Percentiles rank a stretch among this genome's conserved stretches.
Evolutionary conservation across 2,113 vertebrate species (phyloP).

Genomic region (Zootoca vivipara): DNA sequence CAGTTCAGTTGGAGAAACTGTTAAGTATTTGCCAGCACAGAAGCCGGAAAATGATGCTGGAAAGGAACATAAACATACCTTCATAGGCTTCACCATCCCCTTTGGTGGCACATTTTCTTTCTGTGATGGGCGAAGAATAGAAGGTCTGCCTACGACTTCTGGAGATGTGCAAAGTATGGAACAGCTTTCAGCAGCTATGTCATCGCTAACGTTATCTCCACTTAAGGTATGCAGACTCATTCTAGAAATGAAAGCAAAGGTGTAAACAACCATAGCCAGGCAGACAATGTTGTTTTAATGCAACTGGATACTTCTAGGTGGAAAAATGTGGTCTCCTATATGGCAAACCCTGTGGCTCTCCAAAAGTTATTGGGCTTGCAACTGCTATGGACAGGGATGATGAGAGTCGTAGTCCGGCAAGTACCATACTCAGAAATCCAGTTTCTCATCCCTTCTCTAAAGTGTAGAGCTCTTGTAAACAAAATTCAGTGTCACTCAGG

Average conservation of each 20-base stretch:
- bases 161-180: not conserved
- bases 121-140: slow-evolving; percentile 12
- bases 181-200: not conserved
- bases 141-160: not conserved
- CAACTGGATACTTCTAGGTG: not conserved
- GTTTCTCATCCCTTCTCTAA: too few species aligned
- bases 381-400: too few species aligned
- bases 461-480: too few species aligned
- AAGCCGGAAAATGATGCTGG: not conserved
- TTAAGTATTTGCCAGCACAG: not conserved
- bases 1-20: not conserved
- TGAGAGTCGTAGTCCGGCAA: too few species aligned
- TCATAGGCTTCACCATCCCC: slow-evolving; percentile 5
- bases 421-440: too few species aligned
- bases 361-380: too few species aligned
- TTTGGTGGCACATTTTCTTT: slow-evolving; percentile 23
- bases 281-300: not conserved
- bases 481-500: too few species aligned
- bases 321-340: too few species aligned
- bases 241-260: not conserved
- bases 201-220: not conserved
- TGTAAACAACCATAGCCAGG: not conserved
- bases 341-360: too few species aligned
- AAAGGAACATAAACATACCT: not conserved
- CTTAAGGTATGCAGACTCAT: not conserved